These are phyloP conservation scores for Redunca redunca DNA, from an alignment of 2,113 vertebrate genomes.

Conservation along the genomic window DNA sequence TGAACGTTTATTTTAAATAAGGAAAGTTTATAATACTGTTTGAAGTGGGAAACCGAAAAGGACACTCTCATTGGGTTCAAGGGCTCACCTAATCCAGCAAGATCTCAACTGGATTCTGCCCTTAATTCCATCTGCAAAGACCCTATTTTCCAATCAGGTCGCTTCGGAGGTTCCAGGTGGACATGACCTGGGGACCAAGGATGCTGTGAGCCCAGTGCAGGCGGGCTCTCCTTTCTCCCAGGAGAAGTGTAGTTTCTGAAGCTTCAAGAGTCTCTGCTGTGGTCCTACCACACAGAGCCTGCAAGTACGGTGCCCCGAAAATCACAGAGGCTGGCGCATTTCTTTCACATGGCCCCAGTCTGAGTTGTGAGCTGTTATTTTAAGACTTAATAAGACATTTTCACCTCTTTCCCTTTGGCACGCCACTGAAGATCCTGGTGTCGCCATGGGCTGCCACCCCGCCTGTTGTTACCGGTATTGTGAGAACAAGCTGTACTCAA, in stretches of 20 bases:
- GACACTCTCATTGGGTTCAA: not conserved
- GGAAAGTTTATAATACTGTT: not conserved
- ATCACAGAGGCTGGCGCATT: not conserved
- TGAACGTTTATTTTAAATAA: not conserved
- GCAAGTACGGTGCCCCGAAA: not conserved
- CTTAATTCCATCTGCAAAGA: not conserved
- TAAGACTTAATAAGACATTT: conserved; percentile 44
- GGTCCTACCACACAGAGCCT: not conserved
- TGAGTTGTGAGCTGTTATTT: conserved; percentile 42
- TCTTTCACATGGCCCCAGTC: not conserved
- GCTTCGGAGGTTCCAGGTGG: not conserved
- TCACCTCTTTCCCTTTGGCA: not conserved
- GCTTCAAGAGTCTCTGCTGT: not conserved
- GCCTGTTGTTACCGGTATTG: too few species aligned
- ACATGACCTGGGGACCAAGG: not conserved
- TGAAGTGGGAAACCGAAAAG: not conserved
- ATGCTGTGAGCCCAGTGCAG: not conserved
- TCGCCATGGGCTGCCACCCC: too few species aligned
- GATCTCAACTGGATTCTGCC: not conserved
- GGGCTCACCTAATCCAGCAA: not conserved
- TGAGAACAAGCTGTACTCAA: too few species aligned
- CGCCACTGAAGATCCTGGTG: too few species aligned
- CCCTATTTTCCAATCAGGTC: not conserved
- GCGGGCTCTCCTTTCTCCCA: not conserved
- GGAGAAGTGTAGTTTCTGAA: not conserved